Base-by-base conservation (phyloP, 2,797 vertebrate species). In the Aotus griseimembra region DNA sequence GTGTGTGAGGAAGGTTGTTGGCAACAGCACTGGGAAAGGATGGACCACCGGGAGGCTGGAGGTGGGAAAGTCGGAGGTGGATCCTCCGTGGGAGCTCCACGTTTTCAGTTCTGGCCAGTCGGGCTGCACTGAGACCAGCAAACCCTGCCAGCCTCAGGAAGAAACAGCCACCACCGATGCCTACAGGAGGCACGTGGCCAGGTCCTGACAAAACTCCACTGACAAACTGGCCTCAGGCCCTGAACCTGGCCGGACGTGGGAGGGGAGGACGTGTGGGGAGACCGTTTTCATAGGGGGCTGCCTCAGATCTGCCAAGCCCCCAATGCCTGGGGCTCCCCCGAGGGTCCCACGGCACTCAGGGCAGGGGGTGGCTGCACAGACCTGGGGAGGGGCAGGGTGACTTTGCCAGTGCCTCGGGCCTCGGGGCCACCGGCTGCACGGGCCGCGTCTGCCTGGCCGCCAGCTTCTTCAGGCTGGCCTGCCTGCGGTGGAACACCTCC, bases 401-500 rank as follows among this genome's bases (percentile, higher is more conserved):
- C 97, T 99, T 99, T 90, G 99, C 98, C 97, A 99, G 99, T 20
- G 99, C 99, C 98, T 99, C 99, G 0, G 99, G 99, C 97, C 99
- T 99, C 7, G 99, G 99, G 36, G 99, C 99, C 24, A 99, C 99
- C 0, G 99, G 99, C 98, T 99, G 99, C 96, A 99, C 99, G 0
- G 99, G 99, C 87, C 99, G 99, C 0, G 99, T 99, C 98, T 99
- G 99, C 98, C 99, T 99, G 97, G 99, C 99, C 14, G 99, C 99
- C 39, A 99, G 98, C 98, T 99, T 99, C 98, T 99, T 99, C 94
- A 99, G 99, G 98, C 99, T 99, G 88, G 99, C 97, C 98, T 99
- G 99, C 85, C 99, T 98, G 98, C 99, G 99, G 94, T 99, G 99
- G 98, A 99, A 99, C 99, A 99, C 99, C 98, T 99, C 99, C 98